These are phyloP conservation scores for Naso thynnoides DNA, from an alignment of 2,797 vertebrate species.

Conservation along the genomic window DNA sequence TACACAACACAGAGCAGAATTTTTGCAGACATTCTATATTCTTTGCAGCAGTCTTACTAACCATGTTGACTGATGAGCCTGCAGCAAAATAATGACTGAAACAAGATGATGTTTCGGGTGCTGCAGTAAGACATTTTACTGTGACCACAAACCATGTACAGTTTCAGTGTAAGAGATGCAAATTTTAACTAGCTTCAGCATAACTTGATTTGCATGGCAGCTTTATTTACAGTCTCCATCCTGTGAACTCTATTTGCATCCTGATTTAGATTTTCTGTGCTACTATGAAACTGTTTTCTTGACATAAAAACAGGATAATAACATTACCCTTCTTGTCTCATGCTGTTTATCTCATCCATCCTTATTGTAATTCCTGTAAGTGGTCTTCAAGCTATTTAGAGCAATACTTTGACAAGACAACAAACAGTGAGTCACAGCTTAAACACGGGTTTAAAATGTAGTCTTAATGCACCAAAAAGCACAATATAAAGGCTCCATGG, in stretches of 20 bases:
- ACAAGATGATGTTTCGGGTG: too few species aligned
- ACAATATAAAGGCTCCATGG: background rate
- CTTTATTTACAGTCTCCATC: background rate
- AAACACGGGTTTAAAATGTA: background rate
- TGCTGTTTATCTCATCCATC: conserved; percentile 13
- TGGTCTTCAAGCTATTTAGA: conserved; percentile 14
- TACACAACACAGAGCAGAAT: background rate
- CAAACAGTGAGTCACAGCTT: background rate
- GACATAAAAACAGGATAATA: background rate
- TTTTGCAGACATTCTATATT: background rate
- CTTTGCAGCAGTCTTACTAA: background rate
- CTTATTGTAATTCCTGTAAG: conserved; percentile 31
- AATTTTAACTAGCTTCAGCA: conserved; percentile 1
- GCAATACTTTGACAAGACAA: background rate
- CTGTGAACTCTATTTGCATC: background rate
- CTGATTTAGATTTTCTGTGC: background rate
- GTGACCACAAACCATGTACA: background rate
- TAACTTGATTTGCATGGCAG: conserved; percentile 14
- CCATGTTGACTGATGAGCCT: background rate
- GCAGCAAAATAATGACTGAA: background rate
- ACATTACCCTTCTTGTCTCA: background rate
- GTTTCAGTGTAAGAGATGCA: background rate
- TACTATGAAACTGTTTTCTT: background rate
- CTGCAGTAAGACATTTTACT: background rate
- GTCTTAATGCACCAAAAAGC: background rate